phyloP scores from a whole-genome alignment of 2,888 invertebrate species.

The Macrosoma leucophasiata region DNA sequence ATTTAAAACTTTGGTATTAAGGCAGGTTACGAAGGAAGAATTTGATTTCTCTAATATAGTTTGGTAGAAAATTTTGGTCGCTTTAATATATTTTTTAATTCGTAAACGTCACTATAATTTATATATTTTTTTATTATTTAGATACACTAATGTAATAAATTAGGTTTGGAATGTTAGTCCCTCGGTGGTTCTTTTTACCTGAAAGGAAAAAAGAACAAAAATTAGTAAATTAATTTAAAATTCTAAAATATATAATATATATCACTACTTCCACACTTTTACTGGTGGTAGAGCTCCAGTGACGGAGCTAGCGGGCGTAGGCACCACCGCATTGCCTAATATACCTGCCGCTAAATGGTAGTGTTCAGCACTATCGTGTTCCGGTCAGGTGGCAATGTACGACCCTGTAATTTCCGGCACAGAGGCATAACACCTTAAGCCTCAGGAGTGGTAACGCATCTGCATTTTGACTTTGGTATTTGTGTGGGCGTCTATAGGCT shows the following conservation, averaged over 20 bases:
- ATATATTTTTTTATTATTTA: slow-evolving; percentile 4
- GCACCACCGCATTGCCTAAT: too few relatives aligned
- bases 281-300: too few relatives aligned
- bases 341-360: too few relatives aligned
- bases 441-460: too few relatives aligned
- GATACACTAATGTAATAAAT: slow-evolving; percentile 1
- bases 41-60: slow-evolving; percentile 22
- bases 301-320: too few relatives aligned
- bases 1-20: slow-evolving; percentile 44
- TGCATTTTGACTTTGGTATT: too few relatives aligned
- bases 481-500: too few relatives aligned
- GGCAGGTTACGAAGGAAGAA: slow-evolving; percentile 35
- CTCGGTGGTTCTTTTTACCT: slow-evolving; percentile 29
- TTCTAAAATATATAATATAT: too few relatives aligned
- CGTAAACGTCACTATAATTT: slow-evolving; percentile 3
- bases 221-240: background rate
- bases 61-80: slow-evolving; percentile 52
- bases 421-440: too few relatives aligned
- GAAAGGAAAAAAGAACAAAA: slow-evolving; percentile 21
- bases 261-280: background rate
- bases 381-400: too few relatives aligned
- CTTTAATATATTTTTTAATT: slow-evolving; percentile 12
- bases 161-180: slow-evolving; percentile 25
- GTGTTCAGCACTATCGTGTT: too few relatives aligned
- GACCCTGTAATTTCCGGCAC: too few relatives aligned